These are phyloP conservation scores for Tribolium castaneum DNA, from an alignment of 1,140 invertebrate species.

Conservation along the genomic window DNA sequence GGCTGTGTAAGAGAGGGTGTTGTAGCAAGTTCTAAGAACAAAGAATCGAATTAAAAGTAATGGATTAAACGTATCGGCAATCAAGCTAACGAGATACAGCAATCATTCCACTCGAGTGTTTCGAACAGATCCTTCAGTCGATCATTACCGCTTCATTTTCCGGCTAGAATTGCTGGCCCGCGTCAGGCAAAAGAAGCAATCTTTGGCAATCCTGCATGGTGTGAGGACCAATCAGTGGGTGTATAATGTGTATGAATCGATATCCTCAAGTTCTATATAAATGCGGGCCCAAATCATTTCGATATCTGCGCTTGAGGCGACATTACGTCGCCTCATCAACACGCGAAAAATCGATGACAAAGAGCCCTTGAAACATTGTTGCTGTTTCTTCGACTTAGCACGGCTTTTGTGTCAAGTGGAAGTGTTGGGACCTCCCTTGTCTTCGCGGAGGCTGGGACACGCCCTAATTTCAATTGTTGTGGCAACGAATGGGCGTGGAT, in stretches of 20 bases:
- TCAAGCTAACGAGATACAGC: constrained; percentile 44
- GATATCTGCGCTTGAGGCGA: constrained; percentile 22
- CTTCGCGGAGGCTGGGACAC: not conserved
- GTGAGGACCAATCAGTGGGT: constrained; percentile 21
- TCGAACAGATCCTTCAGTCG: constrained; percentile 37
- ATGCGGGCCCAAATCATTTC: constrained; percentile 22
- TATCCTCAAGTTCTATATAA: constrained; percentile 27
- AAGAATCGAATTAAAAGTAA: constrained; percentile 46
- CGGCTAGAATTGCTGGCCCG: constrained; percentile 36
- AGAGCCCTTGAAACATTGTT: constrained; percentile 7
- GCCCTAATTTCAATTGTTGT: constrained; percentile 9
- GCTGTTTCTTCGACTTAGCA: constrained; percentile 8
- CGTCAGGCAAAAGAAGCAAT: constrained; percentile 26
- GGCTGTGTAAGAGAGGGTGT: constrained; percentile 10
- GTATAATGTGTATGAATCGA: constrained; percentile 30
- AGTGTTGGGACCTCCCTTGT: not conserved
- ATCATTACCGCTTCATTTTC: constrained; percentile 46
- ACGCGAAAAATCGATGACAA: not conserved
- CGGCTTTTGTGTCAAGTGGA: not conserved
- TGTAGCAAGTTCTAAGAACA: constrained; percentile 27
- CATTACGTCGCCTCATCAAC: constrained; percentile 22
- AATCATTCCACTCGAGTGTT: constrained; percentile 45
- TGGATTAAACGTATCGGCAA: constrained; percentile 46
- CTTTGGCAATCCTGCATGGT: constrained; percentile 6
- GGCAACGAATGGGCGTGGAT: not conserved